Evolutionary conservation across 2,797 vertebrate genomes (phyloP).

Genomic region (Rhinatrema bivittatum): DNA sequence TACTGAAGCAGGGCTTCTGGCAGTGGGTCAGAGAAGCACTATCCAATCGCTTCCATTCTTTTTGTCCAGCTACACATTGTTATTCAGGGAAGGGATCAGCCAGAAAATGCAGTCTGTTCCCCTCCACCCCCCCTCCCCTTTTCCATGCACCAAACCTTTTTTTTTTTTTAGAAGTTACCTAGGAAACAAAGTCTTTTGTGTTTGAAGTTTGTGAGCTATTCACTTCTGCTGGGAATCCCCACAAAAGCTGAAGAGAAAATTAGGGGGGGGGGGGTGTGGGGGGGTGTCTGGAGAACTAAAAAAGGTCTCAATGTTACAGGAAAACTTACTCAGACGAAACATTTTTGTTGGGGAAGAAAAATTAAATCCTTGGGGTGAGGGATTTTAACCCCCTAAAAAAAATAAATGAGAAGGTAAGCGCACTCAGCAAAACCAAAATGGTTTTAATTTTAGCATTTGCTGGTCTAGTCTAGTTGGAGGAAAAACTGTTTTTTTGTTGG

Average conservation of each 20-base stretch:
- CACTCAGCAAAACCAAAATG: no score
- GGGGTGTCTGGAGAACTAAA: no score
- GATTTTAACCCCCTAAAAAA: constrained; percentile 30
- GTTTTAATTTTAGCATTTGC: no score
- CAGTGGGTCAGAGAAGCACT: constrained; percentile 21
- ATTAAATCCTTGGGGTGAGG: constrained; percentile 23
- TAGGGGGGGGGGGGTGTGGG: constrained; percentile 14
- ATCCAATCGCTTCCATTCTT: constrained; percentile 29
- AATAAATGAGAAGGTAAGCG: constrained; percentile 50
- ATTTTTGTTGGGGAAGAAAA: constrained; percentile 30
- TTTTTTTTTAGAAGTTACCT: constrained; percentile 67
- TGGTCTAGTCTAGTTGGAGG: no score
- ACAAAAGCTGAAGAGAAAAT: constrained; percentile 69
- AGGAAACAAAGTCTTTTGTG: constrained; percentile 89
- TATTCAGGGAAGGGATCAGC: constrained; percentile 58
- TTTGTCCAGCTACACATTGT: constrained; percentile 52
- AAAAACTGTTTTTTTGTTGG: no score
- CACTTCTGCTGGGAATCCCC: constrained; percentile 66
- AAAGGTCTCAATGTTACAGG: constrained; percentile 51
- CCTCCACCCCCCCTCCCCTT: constrained; percentile 24
- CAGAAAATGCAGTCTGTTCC: constrained; percentile 51
- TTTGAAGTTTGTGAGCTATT: constrained; percentile 72
- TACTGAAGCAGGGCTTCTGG: constrained; percentile 38
- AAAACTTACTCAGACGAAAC: constrained; percentile 33
- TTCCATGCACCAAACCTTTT: constrained; percentile 55